These are phyloP conservation scores for Leucozona laternaria DNA, from an alignment of 2,888 invertebrate genomes.

Conservation along the genomic window DNA sequence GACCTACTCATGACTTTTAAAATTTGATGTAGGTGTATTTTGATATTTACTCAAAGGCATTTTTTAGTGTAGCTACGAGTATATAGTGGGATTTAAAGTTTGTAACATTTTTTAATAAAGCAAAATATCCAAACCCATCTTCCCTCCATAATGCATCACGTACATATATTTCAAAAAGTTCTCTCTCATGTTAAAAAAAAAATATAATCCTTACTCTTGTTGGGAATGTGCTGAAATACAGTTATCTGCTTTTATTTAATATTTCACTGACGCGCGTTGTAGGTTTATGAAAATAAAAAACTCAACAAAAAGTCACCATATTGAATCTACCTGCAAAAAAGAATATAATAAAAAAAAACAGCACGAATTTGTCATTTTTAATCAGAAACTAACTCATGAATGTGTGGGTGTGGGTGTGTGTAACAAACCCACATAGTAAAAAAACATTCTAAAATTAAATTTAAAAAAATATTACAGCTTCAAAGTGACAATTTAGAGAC, in stretches of 20 bases:
- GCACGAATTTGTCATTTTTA: slow-evolving; percentile 24
- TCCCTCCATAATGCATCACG: not conserved
- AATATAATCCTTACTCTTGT: slow-evolving; percentile 22
- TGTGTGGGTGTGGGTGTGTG: too few species aligned
- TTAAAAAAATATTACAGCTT: not conserved
- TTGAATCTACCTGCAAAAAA: not conserved
- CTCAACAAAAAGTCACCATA: not conserved
- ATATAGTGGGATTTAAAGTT: slow-evolving; percentile 5
- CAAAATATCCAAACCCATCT: not conserved
- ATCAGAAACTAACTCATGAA: slow-evolving; percentile 24
- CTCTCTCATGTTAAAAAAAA: not conserved
- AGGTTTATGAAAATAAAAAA: slow-evolving; percentile 20
- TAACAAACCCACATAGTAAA: not conserved
- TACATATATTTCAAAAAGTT: not conserved
- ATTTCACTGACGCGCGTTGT: slow-evolving; percentile 10
- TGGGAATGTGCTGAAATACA: slow-evolving; percentile 18
- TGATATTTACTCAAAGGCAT: slow-evolving; percentile 10
- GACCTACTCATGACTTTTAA: not conserved
- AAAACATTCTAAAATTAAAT: not conserved
- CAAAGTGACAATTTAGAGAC: slow-evolving; percentile 7
- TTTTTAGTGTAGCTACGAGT: not conserved
- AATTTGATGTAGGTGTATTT: not conserved
- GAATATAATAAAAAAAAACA: not conserved
- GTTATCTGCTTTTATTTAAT: slow-evolving; percentile 27
- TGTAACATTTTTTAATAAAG: slow-evolving; percentile 31